phyloP scores from a whole-genome alignment of 1,140 invertebrate species.

The Papilio dardanus region DNA sequence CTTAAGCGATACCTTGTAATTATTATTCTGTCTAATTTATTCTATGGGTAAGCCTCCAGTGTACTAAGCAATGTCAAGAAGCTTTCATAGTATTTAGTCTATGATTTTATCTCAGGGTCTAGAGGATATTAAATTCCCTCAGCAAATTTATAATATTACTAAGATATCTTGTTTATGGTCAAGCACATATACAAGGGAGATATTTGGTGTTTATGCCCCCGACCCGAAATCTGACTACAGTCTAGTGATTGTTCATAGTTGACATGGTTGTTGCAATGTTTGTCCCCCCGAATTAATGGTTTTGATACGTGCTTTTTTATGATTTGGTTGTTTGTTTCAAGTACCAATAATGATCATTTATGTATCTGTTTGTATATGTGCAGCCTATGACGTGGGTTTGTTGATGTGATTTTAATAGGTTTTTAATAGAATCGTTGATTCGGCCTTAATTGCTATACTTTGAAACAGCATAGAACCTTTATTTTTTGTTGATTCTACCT shows the following conservation, averaged over 20 bases:
- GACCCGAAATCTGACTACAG: too few relatives aligned
- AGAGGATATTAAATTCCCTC: background rate
- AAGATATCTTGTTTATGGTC: background rate
- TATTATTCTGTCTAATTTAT: background rate
- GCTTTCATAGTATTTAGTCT: background rate
- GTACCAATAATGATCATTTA: background rate
- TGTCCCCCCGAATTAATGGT: too few relatives aligned
- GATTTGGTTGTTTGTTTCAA: background rate
- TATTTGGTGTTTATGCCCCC: too few relatives aligned
- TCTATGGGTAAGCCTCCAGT: background rate
- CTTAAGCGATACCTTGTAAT: background rate
- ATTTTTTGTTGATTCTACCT: background rate
- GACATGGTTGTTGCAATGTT: too few relatives aligned
- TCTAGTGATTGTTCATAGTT: too few relatives aligned
- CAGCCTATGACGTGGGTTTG: background rate
- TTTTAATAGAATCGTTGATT: constrained; percentile 25
- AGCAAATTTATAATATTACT: background rate
- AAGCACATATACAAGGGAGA: too few relatives aligned
- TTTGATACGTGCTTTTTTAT: too few relatives aligned
- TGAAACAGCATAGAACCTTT: background rate
- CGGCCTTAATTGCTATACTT: constrained; percentile 7
- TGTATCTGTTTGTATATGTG: background rate
- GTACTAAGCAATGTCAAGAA: background rate
- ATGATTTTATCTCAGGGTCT: background rate
- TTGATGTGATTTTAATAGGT: constrained; percentile 18